Base-by-base conservation (phyloP, 2,888 invertebrate species). In the Clusia tigrina region DNA sequence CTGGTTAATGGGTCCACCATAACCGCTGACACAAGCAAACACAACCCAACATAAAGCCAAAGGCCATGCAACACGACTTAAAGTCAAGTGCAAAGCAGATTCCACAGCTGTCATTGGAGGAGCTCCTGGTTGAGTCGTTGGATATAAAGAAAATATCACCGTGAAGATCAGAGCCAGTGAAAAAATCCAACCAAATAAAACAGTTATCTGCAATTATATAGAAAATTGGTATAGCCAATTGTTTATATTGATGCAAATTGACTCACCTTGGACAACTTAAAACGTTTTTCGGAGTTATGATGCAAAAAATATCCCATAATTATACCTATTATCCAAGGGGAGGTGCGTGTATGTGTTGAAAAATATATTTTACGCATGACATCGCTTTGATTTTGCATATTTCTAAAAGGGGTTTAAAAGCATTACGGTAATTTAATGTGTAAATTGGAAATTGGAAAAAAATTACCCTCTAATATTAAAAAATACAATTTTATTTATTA, bases 1-100 rank as follows among this genome's bases (percentile, higher is more conserved):
- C 12, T 69, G 70, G 60, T 80, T 73, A n/a, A 74, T 71, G 56
- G 72, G 60, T 1, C 81, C 78, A 0, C 78, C 79, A 54, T 77
- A 75, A 2, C 79, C 79, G 6, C 74, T 64, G 46, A 72, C 63
- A 37, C 80, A 81, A 22, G 76, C 76, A 32, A 77, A 81, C 1
- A 81, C 76, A 3, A 81, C 69, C 78, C 80, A 79, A 3, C 76
- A 73, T 2, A 80, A 38, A 2, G 71, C 72, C 20, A 79, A 46
- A 0, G 80, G 71, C 81, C 81, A 81, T 15, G 72, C 74, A 2
- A 79, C 68, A 32, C 81, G 74, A 9, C 74, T 74, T 0, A 79
- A 60, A 1, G 77, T 71, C 25, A 75, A 71, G 65, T 76, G 81
- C 23, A 79, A 67, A 0, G 78, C 77, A 42, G 74, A 70, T 9